phyloP scores from a whole-genome alignment of 2,888 invertebrate genomes.

The Nephrotoma appendiculata region DNA sequence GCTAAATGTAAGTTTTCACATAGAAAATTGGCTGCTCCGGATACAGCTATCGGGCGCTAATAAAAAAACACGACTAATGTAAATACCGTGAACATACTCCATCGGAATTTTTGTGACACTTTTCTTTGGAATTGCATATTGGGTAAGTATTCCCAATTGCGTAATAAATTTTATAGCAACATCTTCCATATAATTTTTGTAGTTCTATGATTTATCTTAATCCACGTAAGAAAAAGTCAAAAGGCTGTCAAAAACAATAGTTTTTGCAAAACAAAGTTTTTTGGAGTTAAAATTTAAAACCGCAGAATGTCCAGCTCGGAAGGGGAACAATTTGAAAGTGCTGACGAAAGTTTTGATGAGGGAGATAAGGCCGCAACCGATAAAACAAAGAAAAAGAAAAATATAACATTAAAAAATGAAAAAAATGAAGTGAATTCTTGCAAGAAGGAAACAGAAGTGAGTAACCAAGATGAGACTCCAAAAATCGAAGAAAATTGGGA shows the following conservation, averaged over 20 bases:
- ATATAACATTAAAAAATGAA: conserved; percentile 1
- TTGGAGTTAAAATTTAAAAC: background rate
- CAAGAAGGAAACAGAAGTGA: conserved; percentile 6
- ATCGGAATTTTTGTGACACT: too few relatives aligned
- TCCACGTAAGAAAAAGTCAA: background rate
- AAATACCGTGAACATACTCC: too few relatives aligned
- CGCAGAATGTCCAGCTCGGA: conserved; percentile 51
- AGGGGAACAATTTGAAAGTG: conserved; percentile 64
- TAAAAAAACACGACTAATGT: too few relatives aligned
- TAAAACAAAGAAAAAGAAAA: conserved; percentile 17
- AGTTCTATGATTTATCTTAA: background rate
- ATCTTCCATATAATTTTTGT: background rate
- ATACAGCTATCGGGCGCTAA: too few relatives aligned
- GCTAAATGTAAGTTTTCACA: too few relatives aligned
- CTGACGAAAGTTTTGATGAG: conserved; percentile 46
- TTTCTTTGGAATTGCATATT: too few relatives aligned
- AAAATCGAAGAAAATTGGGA: conserved; percentile 9
- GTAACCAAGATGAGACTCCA: conserved; percentile 5
- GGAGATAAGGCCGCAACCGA: background rate
- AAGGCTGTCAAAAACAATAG: background rate
- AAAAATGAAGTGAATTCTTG: background rate
- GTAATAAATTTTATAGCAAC: background rate
- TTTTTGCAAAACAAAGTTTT: background rate
- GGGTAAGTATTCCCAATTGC: background rate
- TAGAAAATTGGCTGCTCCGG: too few relatives aligned